A percentile compares a stretch with the other conserved stretches of the same genome.
Evolutionary conservation across 2,113 vertebrate species (phyloP).

Genomic region (Rhinopomastus cyanomelas): DNA sequence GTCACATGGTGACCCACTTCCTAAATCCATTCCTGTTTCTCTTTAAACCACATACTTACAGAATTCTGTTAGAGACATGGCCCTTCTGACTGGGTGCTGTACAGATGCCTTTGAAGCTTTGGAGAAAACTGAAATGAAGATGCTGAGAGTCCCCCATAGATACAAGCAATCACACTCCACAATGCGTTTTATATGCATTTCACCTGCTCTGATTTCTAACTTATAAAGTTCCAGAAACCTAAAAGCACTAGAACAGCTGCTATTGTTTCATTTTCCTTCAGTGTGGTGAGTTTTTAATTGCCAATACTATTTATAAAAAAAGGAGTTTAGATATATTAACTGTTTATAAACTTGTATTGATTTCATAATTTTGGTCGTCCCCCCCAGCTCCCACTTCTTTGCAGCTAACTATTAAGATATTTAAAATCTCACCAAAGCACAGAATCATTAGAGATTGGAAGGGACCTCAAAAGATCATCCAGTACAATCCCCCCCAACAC

Average conservation of each 20-base stretch:
- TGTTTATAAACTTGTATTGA: neutral
- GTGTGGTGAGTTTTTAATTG: neutral
- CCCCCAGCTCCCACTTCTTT: neutral
- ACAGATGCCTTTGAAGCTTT: neutral
- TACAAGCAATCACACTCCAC: neutral
- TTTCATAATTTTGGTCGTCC: neutral
- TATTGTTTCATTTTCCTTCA: neutral
- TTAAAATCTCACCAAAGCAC: neutral
- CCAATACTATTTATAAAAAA: neutral
- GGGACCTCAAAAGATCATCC: too few species aligned
- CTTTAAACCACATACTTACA: neutral
- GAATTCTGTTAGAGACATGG: rapidly evolving
- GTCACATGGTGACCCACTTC: rapidly evolving
- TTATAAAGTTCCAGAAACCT: neutral
- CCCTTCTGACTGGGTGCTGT: neutral
- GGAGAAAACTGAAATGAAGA: neutral
- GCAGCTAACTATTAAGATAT: neutral
- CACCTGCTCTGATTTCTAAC: neutral
- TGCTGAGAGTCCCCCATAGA: neutral
- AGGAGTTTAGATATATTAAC: neutral
- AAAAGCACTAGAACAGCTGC: neutral
- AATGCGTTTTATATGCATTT: neutral
- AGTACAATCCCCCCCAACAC: too few species aligned
- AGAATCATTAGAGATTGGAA: too few species aligned
- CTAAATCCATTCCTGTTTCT: neutral